phyloP scores from a whole-genome alignment of 2,888 invertebrate genomes.

The Andrena hattorfiana region DNA sequence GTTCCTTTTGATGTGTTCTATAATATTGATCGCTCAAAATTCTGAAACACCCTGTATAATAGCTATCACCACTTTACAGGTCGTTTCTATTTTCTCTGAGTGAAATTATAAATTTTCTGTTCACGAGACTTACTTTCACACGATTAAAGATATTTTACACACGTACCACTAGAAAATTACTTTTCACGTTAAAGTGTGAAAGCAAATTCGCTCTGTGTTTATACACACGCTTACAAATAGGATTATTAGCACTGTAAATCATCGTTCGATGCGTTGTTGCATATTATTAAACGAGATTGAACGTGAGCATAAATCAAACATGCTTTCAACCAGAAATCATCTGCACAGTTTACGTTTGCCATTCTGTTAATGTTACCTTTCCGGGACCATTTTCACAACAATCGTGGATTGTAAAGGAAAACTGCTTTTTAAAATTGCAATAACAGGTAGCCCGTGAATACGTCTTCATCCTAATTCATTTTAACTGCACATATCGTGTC shows the following conservation, averaged over 20 bases:
- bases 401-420: neutral
- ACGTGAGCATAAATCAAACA: conserved; percentile 6
- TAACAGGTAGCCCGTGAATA: neutral
- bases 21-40: no score
- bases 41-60: no score
- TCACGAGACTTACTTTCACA: neutral
- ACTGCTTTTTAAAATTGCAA: neutral
- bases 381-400: neutral
- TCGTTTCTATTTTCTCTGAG: no score
- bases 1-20: no score
- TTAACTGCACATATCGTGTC: neutral
- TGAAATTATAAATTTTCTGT: no score
- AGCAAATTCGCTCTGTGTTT: conserved; percentile 30
- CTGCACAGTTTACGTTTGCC: conserved; percentile 8
- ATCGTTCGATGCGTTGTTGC: neutral
- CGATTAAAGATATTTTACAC: neutral
- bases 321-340: conserved; percentile 53
- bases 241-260: neutral
- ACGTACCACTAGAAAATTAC: no score
- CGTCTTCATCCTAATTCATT: neutral
- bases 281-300: conserved; percentile 5
- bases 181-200: neutral
- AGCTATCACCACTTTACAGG: no score
- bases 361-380: no score
- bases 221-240: conserved; percentile 1